Base-by-base conservation (phyloP, 2,888 invertebrate genomes). In the Phortica magna region DNA sequence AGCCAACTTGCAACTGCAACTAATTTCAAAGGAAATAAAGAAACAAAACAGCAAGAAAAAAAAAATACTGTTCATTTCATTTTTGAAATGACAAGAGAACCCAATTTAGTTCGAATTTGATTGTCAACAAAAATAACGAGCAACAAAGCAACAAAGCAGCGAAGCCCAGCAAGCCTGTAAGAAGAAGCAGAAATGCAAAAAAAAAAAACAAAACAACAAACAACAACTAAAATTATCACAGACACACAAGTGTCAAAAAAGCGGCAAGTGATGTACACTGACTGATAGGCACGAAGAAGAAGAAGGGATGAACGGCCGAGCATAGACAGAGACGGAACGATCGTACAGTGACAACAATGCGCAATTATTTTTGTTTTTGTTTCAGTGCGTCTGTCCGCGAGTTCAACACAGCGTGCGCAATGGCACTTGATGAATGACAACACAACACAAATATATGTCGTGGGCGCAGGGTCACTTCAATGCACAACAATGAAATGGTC, bases 21-120 rank as follows among this genome's bases (percentile, higher is more conserved):
- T 82, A 83, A 79, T 79, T 83, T 72, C 53, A 71, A 39, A 22
- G 17, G 22, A 17, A 22, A 22, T 17, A 64, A 65, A 41, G 39
- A 65, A 41, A 65, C 48, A 31, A n/a, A 12, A 39, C 22, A 65
- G 5, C 74, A 78, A 65, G 43, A 75, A 75, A 74, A 74, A 10
- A 77, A 74, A 81, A 82, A 77, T 76, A 59, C 79, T 76, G 83
- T 39, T 65, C 12, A 65, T 12, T 39, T 39, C 73, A 78, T 64
- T 48, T 73, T 74, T 70, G 78, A 76, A 73, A 76, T 76, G 83
- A 84, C 83, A 83, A 87, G 87, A 73, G 85, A 85, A 85, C 80
- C 84, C 85, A 85, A 85, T 86, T 85, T 87, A 80, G 85, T 81
- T 81, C 82, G 85, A 85, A 85, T 85, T 85, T 84, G 82, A 85